Percentiles rank a stretch among this genome's conserved stretches.
These are phyloP conservation scores for Rousettus madagascariensis DNA, from an alignment of 2,797 vertebrate species.

Conservation along the genomic window DNA sequence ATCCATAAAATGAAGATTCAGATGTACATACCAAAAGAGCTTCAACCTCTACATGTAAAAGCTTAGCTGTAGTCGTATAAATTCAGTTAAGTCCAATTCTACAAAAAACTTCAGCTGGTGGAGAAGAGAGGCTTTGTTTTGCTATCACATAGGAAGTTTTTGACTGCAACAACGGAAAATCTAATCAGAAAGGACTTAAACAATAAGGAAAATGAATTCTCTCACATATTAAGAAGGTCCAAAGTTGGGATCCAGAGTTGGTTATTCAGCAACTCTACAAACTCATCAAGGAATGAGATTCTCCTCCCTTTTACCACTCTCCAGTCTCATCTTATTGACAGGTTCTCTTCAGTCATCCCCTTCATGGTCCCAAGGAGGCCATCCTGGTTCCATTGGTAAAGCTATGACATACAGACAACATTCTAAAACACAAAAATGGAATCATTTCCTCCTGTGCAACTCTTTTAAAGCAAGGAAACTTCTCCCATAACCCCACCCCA, in stretches of 20 bases:
- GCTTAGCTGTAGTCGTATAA: neutral
- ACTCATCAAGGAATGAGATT: neutral
- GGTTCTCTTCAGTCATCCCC: neutral
- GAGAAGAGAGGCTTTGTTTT: neutral
- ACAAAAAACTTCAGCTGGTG: neutral
- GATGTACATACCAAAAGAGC: constrained; percentile 69
- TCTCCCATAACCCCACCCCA: neutral
- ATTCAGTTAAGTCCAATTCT: neutral
- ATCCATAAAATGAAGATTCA: constrained; percentile 67
- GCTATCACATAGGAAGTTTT: neutral
- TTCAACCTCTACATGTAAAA: neutral
- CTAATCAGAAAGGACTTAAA: neutral
- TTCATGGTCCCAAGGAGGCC: neutral
- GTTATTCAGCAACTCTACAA: neutral
- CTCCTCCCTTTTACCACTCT: neutral
- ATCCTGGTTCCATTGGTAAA: neutral
- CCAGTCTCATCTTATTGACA: neutral
- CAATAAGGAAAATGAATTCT: neutral
- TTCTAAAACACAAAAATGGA: neutral
- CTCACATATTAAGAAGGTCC: neutral
- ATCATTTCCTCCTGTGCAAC: neutral
- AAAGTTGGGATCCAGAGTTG: neutral
- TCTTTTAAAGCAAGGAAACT: neutral
- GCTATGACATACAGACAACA: neutral
- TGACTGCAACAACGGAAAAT: neutral